phyloP scores from a whole-genome alignment of 1,140 invertebrate genomes.

The Hypothenemus hampei region DNA sequence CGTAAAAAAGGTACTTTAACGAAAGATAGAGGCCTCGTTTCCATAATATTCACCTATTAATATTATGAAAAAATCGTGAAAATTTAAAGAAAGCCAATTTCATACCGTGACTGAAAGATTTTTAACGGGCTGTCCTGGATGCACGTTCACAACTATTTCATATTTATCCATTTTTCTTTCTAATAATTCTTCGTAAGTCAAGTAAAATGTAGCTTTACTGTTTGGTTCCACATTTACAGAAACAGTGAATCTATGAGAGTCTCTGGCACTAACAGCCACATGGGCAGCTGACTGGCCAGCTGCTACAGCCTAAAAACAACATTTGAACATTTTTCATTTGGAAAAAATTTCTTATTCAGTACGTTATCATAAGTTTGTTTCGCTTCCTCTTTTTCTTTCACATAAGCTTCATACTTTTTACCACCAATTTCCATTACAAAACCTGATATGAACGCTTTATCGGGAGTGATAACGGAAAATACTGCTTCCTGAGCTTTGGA shows the following conservation, averaged over 20 bases:
- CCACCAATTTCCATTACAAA: slow-evolving; percentile 58
- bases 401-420: slow-evolving; percentile 51
- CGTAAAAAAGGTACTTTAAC: slow-evolving; percentile 56
- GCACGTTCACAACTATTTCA: slow-evolving; percentile 57
- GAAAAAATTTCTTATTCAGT: not conserved
- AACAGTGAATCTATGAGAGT: slow-evolving; percentile 60
- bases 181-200: slow-evolving; percentile 62
- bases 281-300: slow-evolving; percentile 58
- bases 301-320: slow-evolving; percentile 49
- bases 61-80: slow-evolving; percentile 34
- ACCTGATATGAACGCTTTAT: slow-evolving; percentile 60
- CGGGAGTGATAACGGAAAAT: slow-evolving; percentile 58
- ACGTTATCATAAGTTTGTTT: slow-evolving; percentile 59
- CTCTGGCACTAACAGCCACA: slow-evolving; percentile 53
- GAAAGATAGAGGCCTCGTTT: slow-evolving; percentile 51
- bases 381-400: slow-evolving; percentile 60
- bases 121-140: slow-evolving; percentile 53
- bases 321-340: not conserved
- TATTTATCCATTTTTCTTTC: slow-evolving; percentile 53
- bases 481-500: slow-evolving; percentile 53
- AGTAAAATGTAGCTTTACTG: slow-evolving; percentile 55
- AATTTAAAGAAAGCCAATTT: too few relatives aligned
- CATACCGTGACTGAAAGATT: slow-evolving; percentile 49
- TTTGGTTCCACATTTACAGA: slow-evolving; percentile 57
- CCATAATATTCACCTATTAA: slow-evolving; percentile 55